phyloP scores from a whole-genome alignment of 2,888 invertebrate species.

The Trissonchulus sp. region DNA sequence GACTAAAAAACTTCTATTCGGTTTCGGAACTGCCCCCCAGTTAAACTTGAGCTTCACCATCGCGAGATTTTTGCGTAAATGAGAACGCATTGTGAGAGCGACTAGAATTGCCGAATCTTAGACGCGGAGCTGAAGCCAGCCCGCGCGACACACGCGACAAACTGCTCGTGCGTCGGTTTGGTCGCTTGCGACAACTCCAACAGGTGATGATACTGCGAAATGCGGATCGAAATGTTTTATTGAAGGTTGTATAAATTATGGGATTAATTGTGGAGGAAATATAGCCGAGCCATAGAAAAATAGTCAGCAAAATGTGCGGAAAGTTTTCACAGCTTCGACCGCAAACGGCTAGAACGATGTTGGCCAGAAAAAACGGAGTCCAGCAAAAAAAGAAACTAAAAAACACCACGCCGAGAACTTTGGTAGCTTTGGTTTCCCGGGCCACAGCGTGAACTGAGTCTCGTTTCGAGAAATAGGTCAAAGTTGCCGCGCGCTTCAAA shows the following conservation, averaged over 20 bases:
- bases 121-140: no score
- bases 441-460: conserved; percentile 36
- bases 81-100: no score
- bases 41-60: no score
- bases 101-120: no score
- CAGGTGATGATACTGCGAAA: conserved; percentile 56
- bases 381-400: conserved; percentile 87
- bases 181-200: not conserved
- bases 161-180: not conserved
- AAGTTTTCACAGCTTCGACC: conserved; percentile 66
- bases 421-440: conserved; percentile 81
- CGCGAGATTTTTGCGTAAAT: no score
- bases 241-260: conserved; percentile 90
- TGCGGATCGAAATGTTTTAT: conserved; percentile 82
- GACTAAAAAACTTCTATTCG: no score
- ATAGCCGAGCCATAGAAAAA: conserved; percentile 86
- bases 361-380: conserved; percentile 90
- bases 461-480: conserved; percentile 11
- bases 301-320: conserved; percentile 68
- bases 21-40: no score
- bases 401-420: conserved; percentile 86
- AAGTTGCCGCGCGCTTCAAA: conserved; percentile 15
- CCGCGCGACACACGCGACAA: no score
- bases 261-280: conserved; percentile 91
- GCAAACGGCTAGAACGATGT: conserved; percentile 75